Percentiles rank a stretch among this genome's conserved stretches.
Conservation (phyloP, 2,113 vertebrate genomes). For the Boulengeromyrus knoepffleri region DNA sequence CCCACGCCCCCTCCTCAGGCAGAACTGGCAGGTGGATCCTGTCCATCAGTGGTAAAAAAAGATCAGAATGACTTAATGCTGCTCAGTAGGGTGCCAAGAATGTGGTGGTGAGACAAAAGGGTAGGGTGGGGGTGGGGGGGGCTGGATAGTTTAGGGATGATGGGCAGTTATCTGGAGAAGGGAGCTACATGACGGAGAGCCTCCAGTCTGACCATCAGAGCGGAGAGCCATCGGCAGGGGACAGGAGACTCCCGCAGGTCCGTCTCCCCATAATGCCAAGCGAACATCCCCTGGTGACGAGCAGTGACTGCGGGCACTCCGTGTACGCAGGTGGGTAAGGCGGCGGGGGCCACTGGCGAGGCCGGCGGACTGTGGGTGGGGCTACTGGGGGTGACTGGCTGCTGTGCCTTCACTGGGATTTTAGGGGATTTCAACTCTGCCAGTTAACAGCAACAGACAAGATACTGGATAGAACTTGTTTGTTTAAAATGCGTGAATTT, state of each 20-base stretch:
- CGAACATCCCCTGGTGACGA: slow-evolving; percentile 41
- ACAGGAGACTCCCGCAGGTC: background rate
- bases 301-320: slow-evolving; percentile 39
- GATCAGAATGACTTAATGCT: slow-evolving; percentile 63
- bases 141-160: slow-evolving; percentile 14
- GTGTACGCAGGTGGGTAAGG: slow-evolving; percentile 54
- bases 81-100: slow-evolving; percentile 47
- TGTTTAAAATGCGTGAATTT: background rate
- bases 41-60: slow-evolving; percentile 74
- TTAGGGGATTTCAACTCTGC: background rate
- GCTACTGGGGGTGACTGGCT: background rate
- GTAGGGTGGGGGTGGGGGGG: slow-evolving; percentile 36
- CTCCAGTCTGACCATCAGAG: background rate
- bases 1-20: slow-evolving; percentile 3
- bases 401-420: too few relatives aligned
- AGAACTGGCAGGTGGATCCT: slow-evolving; percentile 58
- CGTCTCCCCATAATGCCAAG: slow-evolving; percentile 53
- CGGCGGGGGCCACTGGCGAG: background rate
- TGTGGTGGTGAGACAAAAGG: slow-evolving; percentile 52
- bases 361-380: background rate
- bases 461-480: background rate
- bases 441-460: background rate
- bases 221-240: background rate
- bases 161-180: slow-evolving; percentile 32
- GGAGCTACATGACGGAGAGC: background rate